phyloP scores from a whole-genome alignment of 1,140 invertebrate genomes.

The Hycleus phaleratus region DNA sequence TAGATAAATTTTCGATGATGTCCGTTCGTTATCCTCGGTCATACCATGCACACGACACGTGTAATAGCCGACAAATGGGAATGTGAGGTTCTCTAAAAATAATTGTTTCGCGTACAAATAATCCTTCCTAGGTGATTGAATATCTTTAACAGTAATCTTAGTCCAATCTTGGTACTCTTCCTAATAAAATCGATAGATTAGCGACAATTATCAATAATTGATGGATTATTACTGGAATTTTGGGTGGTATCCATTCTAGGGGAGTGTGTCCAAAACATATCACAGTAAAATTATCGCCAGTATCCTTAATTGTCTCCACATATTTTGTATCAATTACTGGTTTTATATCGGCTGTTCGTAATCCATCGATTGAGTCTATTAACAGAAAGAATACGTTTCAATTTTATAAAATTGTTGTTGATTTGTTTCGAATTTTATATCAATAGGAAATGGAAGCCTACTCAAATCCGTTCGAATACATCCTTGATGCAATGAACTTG shows the following conservation, averaged over 20 bases:
- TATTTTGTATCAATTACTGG: slow-evolving; percentile 17
- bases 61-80: slow-evolving; percentile 33
- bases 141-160: slow-evolving; percentile 40
- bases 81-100: slow-evolving; percentile 39
- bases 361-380: background rate
- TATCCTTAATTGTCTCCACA: slow-evolving; percentile 42
- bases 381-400: background rate
- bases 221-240: background rate
- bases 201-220: slow-evolving; percentile 55
- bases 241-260: slow-evolving; percentile 43
- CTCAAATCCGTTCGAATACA: slow-evolving; percentile 46
- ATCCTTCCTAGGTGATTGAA: slow-evolving; percentile 46
- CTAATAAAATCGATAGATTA: slow-evolving; percentile 21
- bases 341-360: background rate
- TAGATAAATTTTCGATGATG: slow-evolving; percentile 51
- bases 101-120: slow-evolving; percentile 47
- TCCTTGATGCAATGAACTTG: slow-evolving; percentile 65
- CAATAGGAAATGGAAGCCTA: slow-evolving; percentile 9
- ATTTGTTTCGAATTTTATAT: background rate
- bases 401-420: too few relatives aligned
- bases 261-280: slow-evolving; percentile 43
- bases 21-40: slow-evolving; percentile 39
- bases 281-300: slow-evolving; percentile 44
- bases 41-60: slow-evolving; percentile 35
- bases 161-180: slow-evolving; percentile 38